These are phyloP conservation scores for Bubo scandiacus DNA, from an alignment of 2,113 vertebrate species.

Conservation along the genomic window DNA sequence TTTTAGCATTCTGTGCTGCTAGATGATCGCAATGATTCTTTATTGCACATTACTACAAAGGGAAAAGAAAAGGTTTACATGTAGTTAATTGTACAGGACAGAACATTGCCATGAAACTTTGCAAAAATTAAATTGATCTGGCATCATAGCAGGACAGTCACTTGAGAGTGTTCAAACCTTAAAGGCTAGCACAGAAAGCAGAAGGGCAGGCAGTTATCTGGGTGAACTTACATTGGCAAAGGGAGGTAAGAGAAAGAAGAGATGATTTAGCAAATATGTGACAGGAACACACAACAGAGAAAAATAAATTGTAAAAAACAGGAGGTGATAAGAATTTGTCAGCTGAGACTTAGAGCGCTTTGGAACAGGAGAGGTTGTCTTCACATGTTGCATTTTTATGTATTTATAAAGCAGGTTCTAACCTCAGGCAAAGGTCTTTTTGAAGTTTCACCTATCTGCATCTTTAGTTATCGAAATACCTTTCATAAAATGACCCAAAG, in stretches of 20 bases:
- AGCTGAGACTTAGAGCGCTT: background rate
- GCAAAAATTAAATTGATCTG: background rate
- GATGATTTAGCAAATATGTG: background rate
- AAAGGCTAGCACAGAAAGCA: background rate
- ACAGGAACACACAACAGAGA: background rate
- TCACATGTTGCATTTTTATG: background rate
- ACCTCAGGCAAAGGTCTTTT: background rate
- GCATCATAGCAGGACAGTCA: background rate
- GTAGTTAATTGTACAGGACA: background rate
- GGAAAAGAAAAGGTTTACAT: background rate
- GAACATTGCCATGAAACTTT: fast-evolving
- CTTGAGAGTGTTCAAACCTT: background rate
- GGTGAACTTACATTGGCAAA: background rate
- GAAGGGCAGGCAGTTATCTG: background rate
- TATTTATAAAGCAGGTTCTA: background rate
- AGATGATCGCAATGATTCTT: background rate
- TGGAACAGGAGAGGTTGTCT: background rate
- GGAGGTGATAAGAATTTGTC: background rate
- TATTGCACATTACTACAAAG: background rate
- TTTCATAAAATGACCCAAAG: background rate
- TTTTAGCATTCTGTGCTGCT: background rate
- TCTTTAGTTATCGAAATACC: background rate
- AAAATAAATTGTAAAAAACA: background rate
- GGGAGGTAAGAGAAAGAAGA: background rate
- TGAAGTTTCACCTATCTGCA: background rate